Conservation (phyloP, 1,140 invertebrate species). For the Watersipora subatra region DNA sequence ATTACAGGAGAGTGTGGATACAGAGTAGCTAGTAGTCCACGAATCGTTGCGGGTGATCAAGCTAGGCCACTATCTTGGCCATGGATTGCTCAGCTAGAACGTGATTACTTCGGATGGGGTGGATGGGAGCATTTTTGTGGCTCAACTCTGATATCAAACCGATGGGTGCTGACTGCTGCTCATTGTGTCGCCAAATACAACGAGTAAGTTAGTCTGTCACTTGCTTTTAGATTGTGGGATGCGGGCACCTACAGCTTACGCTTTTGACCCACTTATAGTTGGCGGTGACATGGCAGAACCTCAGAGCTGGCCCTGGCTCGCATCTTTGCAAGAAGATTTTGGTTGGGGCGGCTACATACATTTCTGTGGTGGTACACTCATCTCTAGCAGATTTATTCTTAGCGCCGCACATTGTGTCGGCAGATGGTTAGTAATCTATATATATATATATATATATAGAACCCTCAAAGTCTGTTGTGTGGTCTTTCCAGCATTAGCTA, state of each 20-base stretch:
- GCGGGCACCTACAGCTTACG: neutral
- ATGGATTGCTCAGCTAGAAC: neutral
- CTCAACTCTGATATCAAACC: neutral
- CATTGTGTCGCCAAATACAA: slow-evolving; percentile 1
- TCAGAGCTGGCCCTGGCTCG: neutral
- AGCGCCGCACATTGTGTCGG: neutral
- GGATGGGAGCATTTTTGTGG: slow-evolving; percentile 1
- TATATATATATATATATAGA: no score
- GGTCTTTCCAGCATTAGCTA: no score
- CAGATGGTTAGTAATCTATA: neutral
- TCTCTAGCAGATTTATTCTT: neutral
- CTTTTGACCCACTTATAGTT: neutral
- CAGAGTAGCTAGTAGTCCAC: neutral
- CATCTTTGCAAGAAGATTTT: slow-evolving; percentile 1
- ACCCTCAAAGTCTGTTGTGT: no score
- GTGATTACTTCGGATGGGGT: neutral
- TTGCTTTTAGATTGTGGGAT: neutral
- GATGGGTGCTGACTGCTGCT: slow-evolving; percentile 1
- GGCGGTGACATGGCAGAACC: neutral
- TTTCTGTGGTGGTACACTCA: neutral
- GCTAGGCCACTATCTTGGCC: neutral
- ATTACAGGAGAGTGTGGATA: neutral
- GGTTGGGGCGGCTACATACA: neutral
- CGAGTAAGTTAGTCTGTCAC: neutral
- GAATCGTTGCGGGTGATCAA: neutral